Evolutionary conservation across 2,888 invertebrate species (phyloP).

Genomic region (Dilophus febrilis): DNA sequence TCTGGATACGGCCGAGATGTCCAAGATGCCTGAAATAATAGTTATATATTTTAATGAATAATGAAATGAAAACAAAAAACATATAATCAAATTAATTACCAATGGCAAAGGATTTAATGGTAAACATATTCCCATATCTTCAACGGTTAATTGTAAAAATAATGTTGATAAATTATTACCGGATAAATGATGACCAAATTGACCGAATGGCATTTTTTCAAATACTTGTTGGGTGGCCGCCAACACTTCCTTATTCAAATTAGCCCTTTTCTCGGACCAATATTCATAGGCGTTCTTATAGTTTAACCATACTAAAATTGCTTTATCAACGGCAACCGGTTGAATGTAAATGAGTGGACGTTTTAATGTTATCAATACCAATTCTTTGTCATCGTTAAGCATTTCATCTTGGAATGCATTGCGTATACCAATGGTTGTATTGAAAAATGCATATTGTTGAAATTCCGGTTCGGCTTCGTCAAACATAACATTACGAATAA

Average conservation of each 20-base stretch:
- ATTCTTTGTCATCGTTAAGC: constrained; percentile 70
- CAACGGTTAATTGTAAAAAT: constrained; percentile 85
- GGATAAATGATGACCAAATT: constrained; percentile 57
- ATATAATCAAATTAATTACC: constrained; percentile 31
- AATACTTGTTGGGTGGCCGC: constrained; percentile 55
- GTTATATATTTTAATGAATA: background rate
- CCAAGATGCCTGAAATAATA: constrained; percentile 39
- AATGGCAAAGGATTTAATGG: constrained; percentile 72
- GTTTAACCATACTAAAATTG: constrained; percentile 95
- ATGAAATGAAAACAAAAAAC: constrained; percentile 5
- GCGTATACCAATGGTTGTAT: constrained; percentile 75
- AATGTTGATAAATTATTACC: constrained; percentile 74
- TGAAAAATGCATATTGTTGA: constrained; percentile 95
- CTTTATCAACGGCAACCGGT: constrained; percentile 94
- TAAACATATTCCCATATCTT: constrained; percentile 91
- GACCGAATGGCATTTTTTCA: constrained; percentile 63
- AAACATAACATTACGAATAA: constrained; percentile 82
- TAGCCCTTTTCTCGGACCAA: constrained; percentile 92
- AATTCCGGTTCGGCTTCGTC: constrained; percentile 97
- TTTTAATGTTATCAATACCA: constrained; percentile 78
- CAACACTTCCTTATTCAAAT: constrained; percentile 74
- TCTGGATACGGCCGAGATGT: constrained; percentile 50
- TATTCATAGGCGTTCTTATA: constrained; percentile 99
- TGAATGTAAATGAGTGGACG: constrained; percentile 92
- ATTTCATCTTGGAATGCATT: constrained; percentile 84